A percentile compares a stretch with the other conserved stretches of the same genome.
These are phyloP conservation scores for Crepidodera aurea DNA, from an alignment of 2,888 invertebrate genomes.

Conservation along the genomic window DNA sequence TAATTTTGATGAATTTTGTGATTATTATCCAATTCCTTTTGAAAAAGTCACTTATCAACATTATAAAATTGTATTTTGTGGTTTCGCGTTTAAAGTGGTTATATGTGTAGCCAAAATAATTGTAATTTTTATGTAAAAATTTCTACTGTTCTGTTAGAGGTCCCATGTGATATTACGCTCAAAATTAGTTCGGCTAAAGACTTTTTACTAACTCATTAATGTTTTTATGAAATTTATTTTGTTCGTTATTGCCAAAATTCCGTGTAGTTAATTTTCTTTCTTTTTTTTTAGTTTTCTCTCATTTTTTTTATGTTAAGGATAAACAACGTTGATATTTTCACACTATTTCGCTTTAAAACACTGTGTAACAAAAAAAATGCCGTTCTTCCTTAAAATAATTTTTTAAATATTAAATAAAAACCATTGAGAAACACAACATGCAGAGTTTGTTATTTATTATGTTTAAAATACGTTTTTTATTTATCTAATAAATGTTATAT, in stretches of 20 bases:
- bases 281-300: background rate
- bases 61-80: too few species aligned
- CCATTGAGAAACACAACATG: constrained; percentile 49
- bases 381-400: constrained; percentile 55
- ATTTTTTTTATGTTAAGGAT: constrained; percentile 30
- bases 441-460: constrained; percentile 47
- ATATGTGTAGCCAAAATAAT: too few species aligned
- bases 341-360: constrained; percentile 43
- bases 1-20: too few species aligned
- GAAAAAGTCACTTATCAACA: too few species aligned
- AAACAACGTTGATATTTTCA: constrained; percentile 27
- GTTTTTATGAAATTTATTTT: constrained; percentile 32
- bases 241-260: constrained; percentile 36
- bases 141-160: constrained; percentile 50
- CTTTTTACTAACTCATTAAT: constrained; percentile 43
- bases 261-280: constrained; percentile 29
- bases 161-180: constrained; percentile 58
- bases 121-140: constrained; percentile 27
- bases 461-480: constrained; percentile 41
- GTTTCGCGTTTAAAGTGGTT: too few species aligned
- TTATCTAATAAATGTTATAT: constrained; percentile 43
- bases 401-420: constrained; percentile 18
- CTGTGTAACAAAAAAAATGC: constrained; percentile 47
- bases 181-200: constrained; percentile 51
- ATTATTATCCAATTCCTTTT: too few species aligned